Conservation (phyloP, 1,140 invertebrate genomes). For the Heliothis subflexa region DNA sequence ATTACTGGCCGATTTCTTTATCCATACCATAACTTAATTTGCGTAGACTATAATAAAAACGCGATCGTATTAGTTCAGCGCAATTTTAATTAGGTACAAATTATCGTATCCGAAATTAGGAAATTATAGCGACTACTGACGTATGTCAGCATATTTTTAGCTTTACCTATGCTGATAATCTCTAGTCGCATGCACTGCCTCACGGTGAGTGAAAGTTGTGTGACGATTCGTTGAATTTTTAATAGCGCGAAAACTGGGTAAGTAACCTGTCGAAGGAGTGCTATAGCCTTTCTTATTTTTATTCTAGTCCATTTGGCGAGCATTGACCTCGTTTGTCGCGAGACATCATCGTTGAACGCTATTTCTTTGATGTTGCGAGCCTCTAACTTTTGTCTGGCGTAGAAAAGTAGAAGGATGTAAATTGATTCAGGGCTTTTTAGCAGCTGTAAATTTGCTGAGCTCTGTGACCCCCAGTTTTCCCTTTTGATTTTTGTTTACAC, state of each 20-base stretch:
- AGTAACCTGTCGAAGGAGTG: slow-evolving; percentile 70
- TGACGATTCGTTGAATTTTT: slow-evolving; percentile 80
- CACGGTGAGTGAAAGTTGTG: slow-evolving; percentile 79
- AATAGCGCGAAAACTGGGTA: slow-evolving; percentile 77
- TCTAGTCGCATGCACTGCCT: slow-evolving; percentile 48
- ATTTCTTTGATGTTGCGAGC: slow-evolving; percentile 50
- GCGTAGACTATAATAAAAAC: background rate
- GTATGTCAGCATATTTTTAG: slow-evolving; percentile 35
- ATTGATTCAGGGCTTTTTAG: background rate
- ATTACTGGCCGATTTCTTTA: slow-evolving; percentile 66
- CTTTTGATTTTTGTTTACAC: slow-evolving; percentile 5
- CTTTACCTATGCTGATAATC: slow-evolving; percentile 48
- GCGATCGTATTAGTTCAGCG: background rate
- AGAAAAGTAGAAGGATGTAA: slow-evolving; percentile 28
- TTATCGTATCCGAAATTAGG: slow-evolving; percentile 5
- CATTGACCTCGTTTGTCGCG: slow-evolving; percentile 60
- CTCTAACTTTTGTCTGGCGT: slow-evolving; percentile 21
- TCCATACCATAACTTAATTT: slow-evolving; percentile 24
- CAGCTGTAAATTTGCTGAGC: background rate
- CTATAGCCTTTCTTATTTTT: slow-evolving; percentile 74
- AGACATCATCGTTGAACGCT: slow-evolving; percentile 42
- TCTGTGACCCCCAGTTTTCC: background rate
- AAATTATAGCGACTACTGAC: slow-evolving; percentile 19
- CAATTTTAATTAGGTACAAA: background rate
- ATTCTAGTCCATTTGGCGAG: slow-evolving; percentile 68